Evolutionary conservation across 2,113 vertebrate genomes (phyloP), one percentile per base, ranked within the genome.

Genomic region (Chaetodon trifascialis): DNA sequence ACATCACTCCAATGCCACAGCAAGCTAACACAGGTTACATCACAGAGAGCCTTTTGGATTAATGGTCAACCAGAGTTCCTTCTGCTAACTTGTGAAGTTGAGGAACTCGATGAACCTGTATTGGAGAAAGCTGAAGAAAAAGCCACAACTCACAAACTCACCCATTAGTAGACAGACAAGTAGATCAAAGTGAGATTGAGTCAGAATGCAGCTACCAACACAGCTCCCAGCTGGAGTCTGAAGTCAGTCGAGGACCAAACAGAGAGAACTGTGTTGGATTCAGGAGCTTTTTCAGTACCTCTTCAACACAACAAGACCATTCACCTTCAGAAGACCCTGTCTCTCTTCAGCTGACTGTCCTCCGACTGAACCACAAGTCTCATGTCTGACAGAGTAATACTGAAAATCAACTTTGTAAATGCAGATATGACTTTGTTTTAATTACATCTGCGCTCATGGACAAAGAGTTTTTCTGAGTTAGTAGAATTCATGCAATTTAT

Each of bases 111-210:
- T 36, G 30, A 60, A 17, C 3, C 34, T 10, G 16, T 19, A 11
- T 21, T 30, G 36, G 36, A 36, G 4, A 7, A 62, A 62, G 9
- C 21, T 71, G 8, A 42, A 55, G 42, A 14, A 44, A 25, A 19
- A 71, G n/a, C 38, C n/a, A 11, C 14, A 40, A 55, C 34, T 54
- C 6, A n/a, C 25, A 68, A 52, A 38, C 38, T 56, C n/a, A 30
- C 7, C 38, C 0, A 2, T 44, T 42, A 55, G 11, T 5, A 25
- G 55, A 55, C n/a, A 5, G 14, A 69, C 36, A 21, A 21, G 34
- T 19, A 54, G 52, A 71, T 71, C n/a, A 56, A 71, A 71, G 52
- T 56, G 52, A 71, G 15, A 38, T 34, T 1, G 59, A 10, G 30
- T 36, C 30, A 36, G 34, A 17, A 5, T 42, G 36, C 52, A 71